Base-by-base conservation (phyloP, 1,140 invertebrate genomes). In the Pseudoatta argentina region DNA sequence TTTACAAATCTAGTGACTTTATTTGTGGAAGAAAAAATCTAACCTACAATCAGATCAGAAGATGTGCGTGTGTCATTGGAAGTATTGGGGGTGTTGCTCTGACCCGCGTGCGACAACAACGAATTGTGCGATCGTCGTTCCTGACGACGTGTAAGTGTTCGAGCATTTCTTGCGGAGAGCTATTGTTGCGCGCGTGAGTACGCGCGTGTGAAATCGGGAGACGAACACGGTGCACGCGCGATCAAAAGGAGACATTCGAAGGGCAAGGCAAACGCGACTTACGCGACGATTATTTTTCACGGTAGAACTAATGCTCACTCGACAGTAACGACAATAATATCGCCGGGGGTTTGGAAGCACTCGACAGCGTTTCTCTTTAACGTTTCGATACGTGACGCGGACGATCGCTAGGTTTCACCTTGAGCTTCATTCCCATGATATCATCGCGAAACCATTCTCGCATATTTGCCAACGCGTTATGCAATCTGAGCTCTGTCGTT, bases 11-110 rank as follows among this genome's bases (percentile, higher is more conserved):
- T 44, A 44, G 39, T 44, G 39, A 44, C 8, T 44, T 44, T 44
- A 92, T 92, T 92, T 92, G 53, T 90, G 57, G 78, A 88, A 66
- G 82, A 87, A 75, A 83, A 89, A 89, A 88, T 91, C 89, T 93
- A 93, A 93, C 92, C 92, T 92, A 69, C 71, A 88, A 78, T 6
- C 8, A 18, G 16, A 79, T 34, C 87, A 87, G 91, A 92, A 92
- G 91, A 92, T 93, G 91, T 89, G 90, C 76, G 91, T 89, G 87
- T 86, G 87, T 92, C 87, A 81, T 85, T 86, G 89, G 86, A 87
- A 87, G 91, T 92, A 81, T 85, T 87, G 89, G 86, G 89, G 89
- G 91, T 92, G 85, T 92, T 91, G 64, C 86, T 86, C 85, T 76
- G 75, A 72, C 73, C 61, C 85, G 82, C 76, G 81, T 91, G 87